phyloP scores from a whole-genome alignment of 2,797 vertebrate species.

The Notolabrus celidotus region DNA sequence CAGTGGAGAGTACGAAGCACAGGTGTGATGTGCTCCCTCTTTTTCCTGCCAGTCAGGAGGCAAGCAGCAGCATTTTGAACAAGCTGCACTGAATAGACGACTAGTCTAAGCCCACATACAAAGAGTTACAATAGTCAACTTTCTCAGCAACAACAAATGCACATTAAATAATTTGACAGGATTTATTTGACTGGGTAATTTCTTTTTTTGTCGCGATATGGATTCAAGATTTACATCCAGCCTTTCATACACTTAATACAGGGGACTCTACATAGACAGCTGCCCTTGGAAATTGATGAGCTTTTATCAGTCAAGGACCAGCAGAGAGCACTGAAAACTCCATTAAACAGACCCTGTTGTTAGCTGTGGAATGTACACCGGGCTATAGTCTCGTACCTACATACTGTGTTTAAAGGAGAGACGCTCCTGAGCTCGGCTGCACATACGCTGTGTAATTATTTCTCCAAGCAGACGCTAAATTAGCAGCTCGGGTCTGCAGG shows the following conservation, averaged over 20 bases:
- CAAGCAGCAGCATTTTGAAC: too few species aligned
- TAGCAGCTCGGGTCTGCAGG: constrained; percentile 69
- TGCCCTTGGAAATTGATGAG: background rate
- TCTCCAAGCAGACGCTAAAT: constrained; percentile 77
- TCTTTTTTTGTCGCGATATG: too few species aligned
- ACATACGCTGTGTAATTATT: constrained; percentile 74
- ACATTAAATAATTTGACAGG: background rate
- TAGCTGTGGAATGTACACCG: constrained; percentile 71
- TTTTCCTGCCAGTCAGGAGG: too few species aligned
- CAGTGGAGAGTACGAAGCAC: too few species aligned
- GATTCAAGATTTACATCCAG: too few species aligned
- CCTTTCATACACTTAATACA: background rate
- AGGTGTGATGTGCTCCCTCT: too few species aligned
- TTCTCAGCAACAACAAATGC: background rate
- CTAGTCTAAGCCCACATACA: too few species aligned
- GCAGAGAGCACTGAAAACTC: constrained; percentile 35
- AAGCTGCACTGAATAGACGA: too few species aligned
- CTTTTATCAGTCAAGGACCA: constrained; percentile 13
- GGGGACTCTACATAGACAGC: constrained; percentile 2
- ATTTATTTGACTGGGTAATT: too few species aligned
- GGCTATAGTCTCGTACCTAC: constrained; percentile 55
- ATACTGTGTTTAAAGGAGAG: constrained; percentile 70
- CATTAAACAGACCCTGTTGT: constrained; percentile 68
- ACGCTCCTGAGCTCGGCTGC: constrained; percentile 28
- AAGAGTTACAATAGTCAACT: too few species aligned